phyloP scores from a whole-genome alignment of 2,113 vertebrate genomes.

The Plecotus auritus region DNA sequence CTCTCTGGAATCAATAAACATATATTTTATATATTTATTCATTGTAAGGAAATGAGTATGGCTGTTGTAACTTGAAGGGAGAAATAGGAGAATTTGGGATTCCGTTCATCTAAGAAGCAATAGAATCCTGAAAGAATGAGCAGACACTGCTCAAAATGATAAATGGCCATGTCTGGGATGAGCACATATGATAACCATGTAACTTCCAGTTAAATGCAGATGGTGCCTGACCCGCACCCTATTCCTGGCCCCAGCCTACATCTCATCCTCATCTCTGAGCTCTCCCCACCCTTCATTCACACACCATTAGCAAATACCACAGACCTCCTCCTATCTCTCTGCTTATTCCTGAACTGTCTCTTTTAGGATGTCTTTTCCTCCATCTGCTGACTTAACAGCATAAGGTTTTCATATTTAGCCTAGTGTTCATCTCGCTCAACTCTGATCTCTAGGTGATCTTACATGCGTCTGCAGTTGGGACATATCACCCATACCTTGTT shows the following conservation, averaged over 20 bases:
- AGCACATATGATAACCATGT: background rate
- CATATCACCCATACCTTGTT: background rate
- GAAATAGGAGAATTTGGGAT: background rate
- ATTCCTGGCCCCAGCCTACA: background rate
- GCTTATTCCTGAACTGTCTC: background rate
- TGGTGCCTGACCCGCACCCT: background rate
- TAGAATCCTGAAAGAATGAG: background rate
- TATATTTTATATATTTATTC: background rate
- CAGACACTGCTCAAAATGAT: background rate
- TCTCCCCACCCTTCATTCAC: background rate
- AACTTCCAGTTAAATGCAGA: background rate
- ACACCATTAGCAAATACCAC: background rate
- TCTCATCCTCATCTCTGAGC: background rate
- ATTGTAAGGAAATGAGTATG: background rate
- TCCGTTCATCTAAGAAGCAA: background rate
- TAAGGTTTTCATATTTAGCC: background rate
- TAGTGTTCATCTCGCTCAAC: background rate
- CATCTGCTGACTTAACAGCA: background rate
- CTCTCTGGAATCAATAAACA: too few species aligned
- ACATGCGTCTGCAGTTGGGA: background rate
- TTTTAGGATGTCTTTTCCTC: background rate
- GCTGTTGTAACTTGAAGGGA: background rate
- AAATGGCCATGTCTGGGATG: background rate
- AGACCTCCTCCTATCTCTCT: background rate
- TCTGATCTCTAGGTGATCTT: background rate